Base-by-base conservation (phyloP, 37 sponge, comb jelly and placozoan species). In the Bolinopsis microptera region DNA sequence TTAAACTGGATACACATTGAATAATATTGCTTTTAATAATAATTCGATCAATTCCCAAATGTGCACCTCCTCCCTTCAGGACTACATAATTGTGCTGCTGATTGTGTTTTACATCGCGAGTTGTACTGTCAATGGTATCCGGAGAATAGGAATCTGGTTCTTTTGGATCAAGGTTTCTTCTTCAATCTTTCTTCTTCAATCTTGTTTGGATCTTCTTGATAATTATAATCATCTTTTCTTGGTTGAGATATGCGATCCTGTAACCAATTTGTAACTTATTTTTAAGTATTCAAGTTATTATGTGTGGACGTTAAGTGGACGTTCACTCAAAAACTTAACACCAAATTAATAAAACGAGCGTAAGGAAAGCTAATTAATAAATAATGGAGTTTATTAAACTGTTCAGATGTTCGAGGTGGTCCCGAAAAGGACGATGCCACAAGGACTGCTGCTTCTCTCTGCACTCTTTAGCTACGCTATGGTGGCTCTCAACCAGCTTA, bases 71-170 rank as follows among this genome's bases (percentile, higher is more conserved):
- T n/a, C n/a, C n/a, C 21, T 26, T 26, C 74, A 70, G 74, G 82
- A 80, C 30, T 80, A 80, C 38, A 35, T 80, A 33, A 9, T 80
- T 1, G 38, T 80, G 16, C 8, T 35, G 16, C 8, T 80, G 38
- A 32, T 80, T 23, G 82, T 80, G 22, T 80, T 80, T 36, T 80
- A 80, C 38, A 35, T 80, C 38, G 82, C 82, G 16, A 13, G 38
- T 35, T 80, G 82, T 22, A 80, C 82, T 3, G 82, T 80, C 82
- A 34, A 80, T 22, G 82, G 82, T 18, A 80, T 80, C 35, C 24
- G 82, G 82, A 80, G 82, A 35, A 80, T 80, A 3, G 82, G 82
- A 34, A 80, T 80, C 35, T 80, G 82, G 82, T 80, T 80, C 82
- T 80, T 80, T 33, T 80, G 82, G 82, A 30, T 80, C 37, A 80